Evolutionary conservation across 92 coral and sea anemone genomes (phyloP).

Genomic region (Heteractis magnifica): DNA sequence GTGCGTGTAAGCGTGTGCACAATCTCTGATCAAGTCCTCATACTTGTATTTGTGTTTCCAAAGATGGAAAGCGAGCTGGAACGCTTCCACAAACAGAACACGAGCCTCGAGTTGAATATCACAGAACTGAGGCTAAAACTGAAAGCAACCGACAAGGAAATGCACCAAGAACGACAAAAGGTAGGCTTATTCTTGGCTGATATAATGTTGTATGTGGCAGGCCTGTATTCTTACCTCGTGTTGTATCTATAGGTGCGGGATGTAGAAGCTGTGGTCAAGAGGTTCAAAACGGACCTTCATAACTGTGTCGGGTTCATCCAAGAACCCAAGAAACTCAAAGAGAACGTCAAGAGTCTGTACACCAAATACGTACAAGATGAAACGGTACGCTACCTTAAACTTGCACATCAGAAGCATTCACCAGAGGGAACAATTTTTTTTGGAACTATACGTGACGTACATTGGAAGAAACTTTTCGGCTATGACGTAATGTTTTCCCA

Average conservation of each 20-base stretch:
- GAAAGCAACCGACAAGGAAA: slow-evolving; percentile 96
- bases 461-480: too few relatives aligned
- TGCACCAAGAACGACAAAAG: slow-evolving; percentile 96
- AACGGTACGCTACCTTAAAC: slow-evolving; percentile 57
- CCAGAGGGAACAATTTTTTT: too few relatives aligned
- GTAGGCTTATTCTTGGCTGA: slow-evolving; percentile 30
- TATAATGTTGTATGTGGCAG: background rate
- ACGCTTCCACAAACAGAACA: slow-evolving; percentile 98
- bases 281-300: slow-evolving; percentile 94
- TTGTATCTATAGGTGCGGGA: slow-evolving; percentile 73
- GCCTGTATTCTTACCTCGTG: background rate
- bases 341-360: slow-evolving; percentile 79
- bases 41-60: background rate
- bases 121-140: slow-evolving; percentile 91
- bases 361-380: slow-evolving; percentile 97
- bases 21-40: background rate
- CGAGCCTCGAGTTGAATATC: slow-evolving; percentile 89
- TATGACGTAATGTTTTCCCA: too few relatives aligned
- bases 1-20: background rate
- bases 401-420: too few relatives aligned
- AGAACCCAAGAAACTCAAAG: slow-evolving; percentile 97
- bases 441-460: too few relatives aligned
- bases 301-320: slow-evolving; percentile 97
- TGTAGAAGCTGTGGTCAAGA: slow-evolving; percentile 95
- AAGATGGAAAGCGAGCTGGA: slow-evolving; percentile 99